These are phyloP conservation scores for Sweltsa coloradensis DNA, from an alignment of 1,140 invertebrate species.

Conservation along the genomic window DNA sequence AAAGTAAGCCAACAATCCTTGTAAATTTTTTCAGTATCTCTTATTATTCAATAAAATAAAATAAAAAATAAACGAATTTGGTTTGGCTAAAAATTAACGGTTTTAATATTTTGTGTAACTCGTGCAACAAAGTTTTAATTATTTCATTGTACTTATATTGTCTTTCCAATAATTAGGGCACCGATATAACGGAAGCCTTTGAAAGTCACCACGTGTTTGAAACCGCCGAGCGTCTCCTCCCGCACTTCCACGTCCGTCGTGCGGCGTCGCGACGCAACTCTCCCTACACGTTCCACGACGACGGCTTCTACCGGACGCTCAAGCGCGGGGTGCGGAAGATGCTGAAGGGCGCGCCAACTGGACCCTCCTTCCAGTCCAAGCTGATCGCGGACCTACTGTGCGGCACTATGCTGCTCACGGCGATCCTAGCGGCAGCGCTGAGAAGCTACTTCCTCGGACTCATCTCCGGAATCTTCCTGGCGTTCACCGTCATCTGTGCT, in stretches of 20 bases:
- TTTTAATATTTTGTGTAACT: no score
- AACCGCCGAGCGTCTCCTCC: slow-evolving; percentile 14
- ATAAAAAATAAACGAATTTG: no score
- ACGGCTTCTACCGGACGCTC: slow-evolving; percentile 27
- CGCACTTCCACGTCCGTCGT: slow-evolving; percentile 18
- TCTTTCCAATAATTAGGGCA: slow-evolving; percentile 18
- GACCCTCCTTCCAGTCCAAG: slow-evolving; percentile 10
- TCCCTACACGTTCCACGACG: slow-evolving; percentile 14
- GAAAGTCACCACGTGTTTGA: slow-evolving; percentile 22
- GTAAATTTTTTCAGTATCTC: no score
- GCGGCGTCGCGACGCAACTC: slow-evolving; percentile 13
- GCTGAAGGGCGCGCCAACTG: neutral
- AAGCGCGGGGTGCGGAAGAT: slow-evolving; percentile 19
- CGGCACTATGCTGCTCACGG: slow-evolving; percentile 32
- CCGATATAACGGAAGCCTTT: slow-evolving; percentile 30
- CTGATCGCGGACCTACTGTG: slow-evolving; percentile 39
- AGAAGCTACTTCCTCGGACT: slow-evolving; percentile 30
- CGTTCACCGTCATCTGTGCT: slow-evolving; percentile 40
- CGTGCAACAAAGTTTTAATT: no score
- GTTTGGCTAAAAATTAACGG: no score
- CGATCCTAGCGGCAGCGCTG: slow-evolving; percentile 35
- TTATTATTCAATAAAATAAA: no score
- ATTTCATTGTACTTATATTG: neutral
- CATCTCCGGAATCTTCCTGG: slow-evolving; percentile 39
- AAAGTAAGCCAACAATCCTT: no score